phyloP scores from a whole-genome alignment of 37 sponge, comb jelly and placozoan species.

The Aplysina aerophoba region DNA sequence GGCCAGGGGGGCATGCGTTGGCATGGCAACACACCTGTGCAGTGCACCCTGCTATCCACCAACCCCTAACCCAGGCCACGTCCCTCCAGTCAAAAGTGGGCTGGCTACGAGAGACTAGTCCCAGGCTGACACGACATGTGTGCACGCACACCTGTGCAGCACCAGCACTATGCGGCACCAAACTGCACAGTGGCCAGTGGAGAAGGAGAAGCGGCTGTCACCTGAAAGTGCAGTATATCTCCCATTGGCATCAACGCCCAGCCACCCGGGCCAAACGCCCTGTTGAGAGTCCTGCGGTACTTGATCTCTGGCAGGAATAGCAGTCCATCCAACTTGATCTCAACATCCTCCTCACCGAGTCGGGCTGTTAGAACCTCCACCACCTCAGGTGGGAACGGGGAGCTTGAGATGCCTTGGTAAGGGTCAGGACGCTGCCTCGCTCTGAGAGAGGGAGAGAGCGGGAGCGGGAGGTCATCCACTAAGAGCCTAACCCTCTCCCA shows the following conservation, averaged over 20 bases:
- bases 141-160: too few species aligned
- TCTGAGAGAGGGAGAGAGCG: too few species aligned
- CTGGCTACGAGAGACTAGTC: too few species aligned
- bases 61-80: not conserved
- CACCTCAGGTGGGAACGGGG: constrained; percentile 58
- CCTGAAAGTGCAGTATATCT: constrained; percentile 71
- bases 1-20: not conserved
- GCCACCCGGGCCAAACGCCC: constrained; percentile 90
- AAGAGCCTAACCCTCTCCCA: too few species aligned
- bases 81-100: too few species aligned
- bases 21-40: not conserved
- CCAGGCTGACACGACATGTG: too few species aligned
- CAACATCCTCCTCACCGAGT: constrained; percentile 65
- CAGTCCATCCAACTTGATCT: constrained; percentile 91
- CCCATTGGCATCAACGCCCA: constrained; percentile 92
- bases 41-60: not conserved
- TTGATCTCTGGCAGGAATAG: constrained; percentile 90
- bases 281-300: constrained; percentile 82
- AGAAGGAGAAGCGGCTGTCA: not conserved
- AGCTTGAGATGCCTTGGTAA: constrained; percentile 68
- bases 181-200: too few species aligned
- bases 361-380: constrained; percentile 46
- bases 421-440: constrained; percentile 1
- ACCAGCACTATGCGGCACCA: too few species aligned
- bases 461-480: too few species aligned